phyloP scores from a whole-genome alignment of 1,140 invertebrate species.

The Drosophila willistoni region DNA sequence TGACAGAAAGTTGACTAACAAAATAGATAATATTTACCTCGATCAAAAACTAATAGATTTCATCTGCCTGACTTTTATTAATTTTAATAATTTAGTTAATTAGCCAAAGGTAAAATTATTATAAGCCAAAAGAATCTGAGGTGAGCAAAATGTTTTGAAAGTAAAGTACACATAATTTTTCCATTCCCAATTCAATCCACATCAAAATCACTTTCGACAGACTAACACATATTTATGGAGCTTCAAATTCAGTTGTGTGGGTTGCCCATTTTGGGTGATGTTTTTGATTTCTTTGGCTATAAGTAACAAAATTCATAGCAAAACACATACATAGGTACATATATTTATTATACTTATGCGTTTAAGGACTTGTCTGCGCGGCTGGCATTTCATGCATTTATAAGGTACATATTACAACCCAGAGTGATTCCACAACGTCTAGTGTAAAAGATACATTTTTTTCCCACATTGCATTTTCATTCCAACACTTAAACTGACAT shows the following conservation, averaged over 20 bases:
- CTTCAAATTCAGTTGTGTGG: constrained; percentile 27
- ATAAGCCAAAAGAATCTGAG: too few relatives aligned
- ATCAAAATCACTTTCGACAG: background rate
- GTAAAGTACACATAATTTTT: background rate
- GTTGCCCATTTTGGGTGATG: constrained; percentile 58
- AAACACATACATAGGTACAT: constrained; percentile 20
- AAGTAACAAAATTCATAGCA: constrained; percentile 6
- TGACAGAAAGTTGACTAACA: too few relatives aligned
- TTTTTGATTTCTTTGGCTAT: constrained; percentile 42
- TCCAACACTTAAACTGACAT: constrained; percentile 77
- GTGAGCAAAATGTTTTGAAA: background rate
- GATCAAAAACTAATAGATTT: too few relatives aligned
- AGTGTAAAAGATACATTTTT: constrained; percentile 23
- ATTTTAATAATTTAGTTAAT: too few relatives aligned
- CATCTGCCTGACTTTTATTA: too few relatives aligned
- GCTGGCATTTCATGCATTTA: constrained; percentile 64
- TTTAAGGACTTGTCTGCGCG: constrained; percentile 62
- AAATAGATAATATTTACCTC: too few relatives aligned
- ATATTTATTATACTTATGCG: constrained; percentile 30
- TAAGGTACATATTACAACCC: constrained; percentile 47
- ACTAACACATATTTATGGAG: background rate
- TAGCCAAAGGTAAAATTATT: too few relatives aligned
- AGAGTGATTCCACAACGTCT: constrained; percentile 23
- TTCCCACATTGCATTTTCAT: constrained; percentile 63
- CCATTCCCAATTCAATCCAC: background rate